A percentile compares a stretch with the other conserved stretches of the same genome.
These are phyloP conservation scores for Philereme vetulata DNA, from an alignment of 2,888 invertebrate genomes.

Conservation along the genomic window DNA sequence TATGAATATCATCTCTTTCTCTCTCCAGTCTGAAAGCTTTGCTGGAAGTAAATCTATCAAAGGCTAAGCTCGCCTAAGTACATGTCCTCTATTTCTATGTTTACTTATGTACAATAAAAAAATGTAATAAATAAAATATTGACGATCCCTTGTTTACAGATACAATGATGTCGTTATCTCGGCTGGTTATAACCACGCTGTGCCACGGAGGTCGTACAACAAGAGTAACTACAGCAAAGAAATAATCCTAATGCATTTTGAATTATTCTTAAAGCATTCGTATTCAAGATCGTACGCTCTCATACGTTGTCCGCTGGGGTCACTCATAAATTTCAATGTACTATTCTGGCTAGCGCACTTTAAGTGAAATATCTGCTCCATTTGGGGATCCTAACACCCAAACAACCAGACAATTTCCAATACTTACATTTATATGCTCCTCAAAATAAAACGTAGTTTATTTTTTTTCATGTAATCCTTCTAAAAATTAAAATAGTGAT, in stretches of 20 bases:
- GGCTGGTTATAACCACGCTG: too few relatives aligned
- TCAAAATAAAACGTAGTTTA: constrained; percentile 44
- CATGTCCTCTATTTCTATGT: too few relatives aligned
- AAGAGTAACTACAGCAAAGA: constrained; percentile 15
- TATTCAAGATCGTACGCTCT: constrained; percentile 58
- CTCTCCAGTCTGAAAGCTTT: too few relatives aligned
- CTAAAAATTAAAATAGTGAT: too few relatives aligned
- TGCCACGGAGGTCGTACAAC: background rate
- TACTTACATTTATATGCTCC: constrained; percentile 51
- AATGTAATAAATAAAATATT: too few relatives aligned
- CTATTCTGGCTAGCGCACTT: constrained; percentile 70
- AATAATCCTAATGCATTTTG: constrained; percentile 60
- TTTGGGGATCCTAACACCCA: constrained; percentile 67
- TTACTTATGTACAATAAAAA: too few relatives aligned
- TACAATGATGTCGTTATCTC: too few relatives aligned
- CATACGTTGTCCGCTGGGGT: constrained; percentile 65
- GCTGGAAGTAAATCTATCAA: too few relatives aligned
- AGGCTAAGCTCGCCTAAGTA: too few relatives aligned
- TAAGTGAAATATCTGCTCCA: constrained; percentile 75
- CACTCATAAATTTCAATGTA: constrained; percentile 77
- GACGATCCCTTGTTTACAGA: too few relatives aligned
- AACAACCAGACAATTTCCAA: constrained; percentile 70
- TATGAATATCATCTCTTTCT: too few relatives aligned
- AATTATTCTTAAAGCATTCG: constrained; percentile 55
- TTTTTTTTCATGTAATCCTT: constrained; percentile 24